A percentile compares a stretch with the other conserved stretches of the same genome.
phyloP scores from a whole-genome alignment of 2,888 invertebrate genomes.

The Netelia melanura region DNA sequence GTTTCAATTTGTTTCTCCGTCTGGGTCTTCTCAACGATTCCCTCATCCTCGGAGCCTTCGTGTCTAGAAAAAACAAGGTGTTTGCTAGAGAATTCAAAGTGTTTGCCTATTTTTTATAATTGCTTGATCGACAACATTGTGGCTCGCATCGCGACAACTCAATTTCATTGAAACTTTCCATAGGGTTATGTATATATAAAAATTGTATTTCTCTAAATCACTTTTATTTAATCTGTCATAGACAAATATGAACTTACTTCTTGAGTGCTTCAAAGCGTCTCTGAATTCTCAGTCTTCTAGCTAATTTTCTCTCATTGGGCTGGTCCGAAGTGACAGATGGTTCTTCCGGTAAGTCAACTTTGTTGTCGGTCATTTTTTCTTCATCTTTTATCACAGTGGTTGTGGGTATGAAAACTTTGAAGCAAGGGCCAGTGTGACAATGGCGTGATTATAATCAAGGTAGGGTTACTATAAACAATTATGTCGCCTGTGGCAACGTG shows the following conservation, averaged over 20 bases:
- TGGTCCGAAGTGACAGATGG: constrained; percentile 88
- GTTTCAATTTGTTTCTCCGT: constrained; percentile 89
- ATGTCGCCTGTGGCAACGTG: constrained; percentile 29
- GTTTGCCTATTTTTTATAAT: neutral
- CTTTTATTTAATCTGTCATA: neutral
- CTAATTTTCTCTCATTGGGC: constrained; percentile 90
- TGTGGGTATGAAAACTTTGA: neutral
- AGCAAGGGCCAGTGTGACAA: neutral
- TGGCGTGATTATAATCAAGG: neutral
- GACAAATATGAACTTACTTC: constrained; percentile 79
- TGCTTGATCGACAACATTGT: too few species aligned
- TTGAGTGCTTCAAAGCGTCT: constrained; percentile 87
- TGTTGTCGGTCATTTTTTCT: constrained; percentile 75
- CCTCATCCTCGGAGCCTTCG: constrained; percentile 74
- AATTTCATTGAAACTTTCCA: neutral
- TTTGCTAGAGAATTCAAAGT: neutral
- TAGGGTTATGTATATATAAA: neutral
- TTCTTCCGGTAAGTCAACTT: constrained; percentile 85
- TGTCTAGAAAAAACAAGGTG: constrained; percentile 65
- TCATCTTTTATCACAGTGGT: neutral
- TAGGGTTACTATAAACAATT: constrained; percentile 33
- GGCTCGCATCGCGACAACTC: neutral
- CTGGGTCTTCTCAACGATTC: constrained; percentile 86
- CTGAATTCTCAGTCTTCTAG: constrained; percentile 89
- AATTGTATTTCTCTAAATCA: constrained; percentile 13